Evolutionary conservation across 2,797 vertebrate species (phyloP), one percentile per base, ranked within the genome.

Genomic region (Hydrocynus forskahlii): DNA sequence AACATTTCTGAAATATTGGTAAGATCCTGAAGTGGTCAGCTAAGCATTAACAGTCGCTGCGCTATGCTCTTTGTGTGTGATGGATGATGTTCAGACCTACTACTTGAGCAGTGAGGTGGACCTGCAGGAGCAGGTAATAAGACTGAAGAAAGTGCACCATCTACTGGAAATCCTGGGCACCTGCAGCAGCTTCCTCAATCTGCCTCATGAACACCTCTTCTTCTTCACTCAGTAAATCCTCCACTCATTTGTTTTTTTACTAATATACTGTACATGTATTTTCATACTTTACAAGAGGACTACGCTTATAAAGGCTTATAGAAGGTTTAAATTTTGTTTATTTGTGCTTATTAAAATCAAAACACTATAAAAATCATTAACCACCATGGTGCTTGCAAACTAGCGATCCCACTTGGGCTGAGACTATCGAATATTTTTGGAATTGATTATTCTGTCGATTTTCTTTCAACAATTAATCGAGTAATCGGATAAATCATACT

Each of bases 121-220:
- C 76, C 84, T 95, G 17, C 96, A 97, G 86, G 97, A 99, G 71
- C 97, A 99, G 89, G 94, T 97, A 29, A 85, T 92, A 77, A 93
- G 95, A 84, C 88, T 98, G 57, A 95, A 93, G 66, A 99, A 99
- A 92, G 92, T 99, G 79, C 96, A 99, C 92, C 98, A 99, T 23
- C 93, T 99, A 90, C 93, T 99, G 91, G 98, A 99, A 91, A 94
- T 98, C 63, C 77, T 97, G 64, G 90, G 95, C 89, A 97, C 92
- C 89, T 97, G 96, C 89, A 93, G 92, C 67, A 94, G 92, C 69
- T 96, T 97, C 78, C 93, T 99, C 84, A 95, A 91, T 79, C 92
- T 97, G 87, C 95, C 96, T 55, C 96, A 97, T 0, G 96, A 98
- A 80, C 93, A 95, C 9, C 96, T 98, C 82, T 97, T 98, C 88